Conservation (phyloP, 2,113 vertebrate genomes). For the Oncorhynchus kisutch region DNA sequence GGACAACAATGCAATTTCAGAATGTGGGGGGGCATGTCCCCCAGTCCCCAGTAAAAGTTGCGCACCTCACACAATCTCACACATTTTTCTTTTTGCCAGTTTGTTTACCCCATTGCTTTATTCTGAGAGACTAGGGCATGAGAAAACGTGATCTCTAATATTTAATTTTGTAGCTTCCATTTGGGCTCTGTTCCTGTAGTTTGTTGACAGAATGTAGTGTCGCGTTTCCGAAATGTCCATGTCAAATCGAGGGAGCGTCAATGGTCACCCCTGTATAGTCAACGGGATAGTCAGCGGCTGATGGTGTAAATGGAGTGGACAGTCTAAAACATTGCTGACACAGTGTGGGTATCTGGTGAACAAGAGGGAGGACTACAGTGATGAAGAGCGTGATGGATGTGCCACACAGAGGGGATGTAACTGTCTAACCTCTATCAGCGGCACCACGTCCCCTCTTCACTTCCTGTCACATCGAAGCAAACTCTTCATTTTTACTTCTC, state of each 20-base stretch:
- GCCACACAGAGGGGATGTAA: slow-evolving; percentile 51
- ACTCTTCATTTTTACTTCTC: slow-evolving; percentile 32
- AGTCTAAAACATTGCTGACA: slow-evolving; percentile 38
- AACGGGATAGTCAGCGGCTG: neutral
- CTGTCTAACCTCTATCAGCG: slow-evolving; percentile 53
- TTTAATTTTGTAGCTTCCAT: slow-evolving; percentile 55
- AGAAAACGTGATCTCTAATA: slow-evolving; percentile 46
- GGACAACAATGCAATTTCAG: too few species aligned
- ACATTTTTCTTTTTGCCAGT: slow-evolving; percentile 61
- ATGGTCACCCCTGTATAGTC: slow-evolving; percentile 36
- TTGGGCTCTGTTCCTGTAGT: slow-evolving; percentile 33
- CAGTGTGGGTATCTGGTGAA: slow-evolving; percentile 13
- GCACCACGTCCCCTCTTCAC: slow-evolving; percentile 44
- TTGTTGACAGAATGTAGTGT: slow-evolving; percentile 58
- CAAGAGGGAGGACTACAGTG: slow-evolving; percentile 46
- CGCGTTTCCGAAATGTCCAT: slow-evolving; percentile 36
- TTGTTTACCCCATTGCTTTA: slow-evolving; percentile 58
- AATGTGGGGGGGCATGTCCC: too few species aligned
- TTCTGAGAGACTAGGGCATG: slow-evolving; percentile 44
- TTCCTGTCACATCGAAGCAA: slow-evolving; percentile 47
- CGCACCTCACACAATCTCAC: slow-evolving; percentile 33
- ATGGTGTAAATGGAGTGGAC: slow-evolving; percentile 28
- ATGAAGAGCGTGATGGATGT: slow-evolving; percentile 55
- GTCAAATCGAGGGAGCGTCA: slow-evolving; percentile 46
- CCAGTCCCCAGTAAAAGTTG: too few species aligned